Conservation (phyloP, 2,113 vertebrate genomes). For the Anthoscopus minutus region DNA sequence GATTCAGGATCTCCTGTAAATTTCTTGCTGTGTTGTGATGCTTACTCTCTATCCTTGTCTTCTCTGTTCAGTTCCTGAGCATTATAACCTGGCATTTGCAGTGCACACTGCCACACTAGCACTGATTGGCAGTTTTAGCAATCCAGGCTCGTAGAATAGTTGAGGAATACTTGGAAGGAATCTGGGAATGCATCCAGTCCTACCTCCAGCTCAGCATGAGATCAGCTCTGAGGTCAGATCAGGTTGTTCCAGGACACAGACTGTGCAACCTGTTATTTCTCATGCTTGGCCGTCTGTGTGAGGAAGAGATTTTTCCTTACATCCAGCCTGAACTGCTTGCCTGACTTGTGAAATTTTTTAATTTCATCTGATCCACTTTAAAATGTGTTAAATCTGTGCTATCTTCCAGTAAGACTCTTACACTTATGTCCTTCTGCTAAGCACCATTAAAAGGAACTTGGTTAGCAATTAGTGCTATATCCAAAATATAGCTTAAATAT, state of each 20-base stretch:
- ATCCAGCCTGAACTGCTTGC: not conserved
- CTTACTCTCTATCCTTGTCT: accelerated
- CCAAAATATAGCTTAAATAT: not conserved
- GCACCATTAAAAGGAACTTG: not conserved
- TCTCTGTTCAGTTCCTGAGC: not conserved
- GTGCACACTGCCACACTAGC: not conserved
- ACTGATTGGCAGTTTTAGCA: not conserved
- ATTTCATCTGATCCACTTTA: not conserved
- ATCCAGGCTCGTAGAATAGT: not conserved
- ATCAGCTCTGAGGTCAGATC: not conserved
- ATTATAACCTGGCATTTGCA: not conserved
- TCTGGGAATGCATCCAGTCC: not conserved
- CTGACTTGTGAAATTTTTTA: not conserved
- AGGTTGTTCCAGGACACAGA: not conserved
- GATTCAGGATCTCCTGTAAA: not conserved
- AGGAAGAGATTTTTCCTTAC: not conserved
- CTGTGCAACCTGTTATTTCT: not conserved
- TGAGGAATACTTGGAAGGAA: not conserved
- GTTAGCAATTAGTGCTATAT: not conserved
- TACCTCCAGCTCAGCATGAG: not conserved
- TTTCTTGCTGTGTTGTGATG: not conserved
- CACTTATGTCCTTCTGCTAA: not conserved
- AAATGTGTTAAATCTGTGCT: not conserved
- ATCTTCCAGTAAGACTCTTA: not conserved
- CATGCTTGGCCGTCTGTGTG: not conserved